These are phyloP conservation scores for Callipepla squamata DNA, from an alignment of 2,113 vertebrate genomes.

Conservation along the genomic window DNA sequence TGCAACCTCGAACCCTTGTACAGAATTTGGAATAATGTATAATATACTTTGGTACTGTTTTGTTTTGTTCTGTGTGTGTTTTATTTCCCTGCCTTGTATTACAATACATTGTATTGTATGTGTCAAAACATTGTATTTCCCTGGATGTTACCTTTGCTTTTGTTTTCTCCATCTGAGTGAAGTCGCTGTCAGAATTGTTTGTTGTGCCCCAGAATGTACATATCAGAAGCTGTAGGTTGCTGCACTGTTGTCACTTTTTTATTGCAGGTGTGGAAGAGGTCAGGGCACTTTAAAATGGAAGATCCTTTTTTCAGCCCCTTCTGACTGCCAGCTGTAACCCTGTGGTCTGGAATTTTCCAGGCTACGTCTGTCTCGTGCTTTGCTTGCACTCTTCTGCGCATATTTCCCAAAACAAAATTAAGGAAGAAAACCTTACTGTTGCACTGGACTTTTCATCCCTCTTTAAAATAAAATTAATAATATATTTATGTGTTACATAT, in stretches of 20 bases:
- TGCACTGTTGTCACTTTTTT: background rate
- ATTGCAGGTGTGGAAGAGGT: background rate
- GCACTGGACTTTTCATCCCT: background rate
- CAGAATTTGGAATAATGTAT: background rate
- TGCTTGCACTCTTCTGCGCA: background rate
- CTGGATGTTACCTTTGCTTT: background rate
- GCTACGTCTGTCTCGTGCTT: background rate
- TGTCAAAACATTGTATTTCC: background rate
- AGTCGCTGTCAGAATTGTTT: background rate
- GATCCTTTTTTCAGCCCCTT: background rate
- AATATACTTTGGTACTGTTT: accelerated
- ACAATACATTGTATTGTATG: background rate
- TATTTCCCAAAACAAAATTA: constrained; percentile 26
- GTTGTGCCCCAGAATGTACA: background rate
- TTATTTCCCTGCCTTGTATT: background rate
- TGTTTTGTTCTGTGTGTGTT: background rate
- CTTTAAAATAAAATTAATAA: background rate
- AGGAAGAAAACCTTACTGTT: constrained; percentile 18
- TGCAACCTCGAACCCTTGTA: background rate
- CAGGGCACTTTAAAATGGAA: background rate
- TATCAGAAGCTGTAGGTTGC: background rate
- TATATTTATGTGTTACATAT: too few relatives aligned
- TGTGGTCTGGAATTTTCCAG: constrained; percentile 25
- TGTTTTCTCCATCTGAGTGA: background rate
- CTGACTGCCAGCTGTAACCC: background rate